Base-by-base conservation (phyloP, 2,888 invertebrate genomes). In the Synanthedon tipuliformis region DNA sequence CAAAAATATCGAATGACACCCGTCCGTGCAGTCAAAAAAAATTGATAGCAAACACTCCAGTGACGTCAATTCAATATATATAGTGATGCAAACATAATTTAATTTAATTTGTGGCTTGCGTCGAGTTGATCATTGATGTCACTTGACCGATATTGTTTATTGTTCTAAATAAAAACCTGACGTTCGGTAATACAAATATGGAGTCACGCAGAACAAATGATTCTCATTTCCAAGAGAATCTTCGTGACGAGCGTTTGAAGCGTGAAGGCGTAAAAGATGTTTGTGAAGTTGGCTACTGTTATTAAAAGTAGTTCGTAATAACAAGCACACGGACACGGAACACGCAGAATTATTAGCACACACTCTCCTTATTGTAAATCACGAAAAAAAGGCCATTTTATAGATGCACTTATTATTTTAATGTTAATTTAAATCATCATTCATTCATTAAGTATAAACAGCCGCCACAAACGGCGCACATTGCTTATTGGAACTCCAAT, bases 171-270 rank as follows among this genome's bases (percentile, higher is more conserved):
- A 61, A 52, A 52, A 52, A 52, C 55, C 41, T 53, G 51, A 52
- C 18, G 52, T 54, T 53, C 55, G 48, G 52, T 51, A 53, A 45
- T 54, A 53, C 50, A 55, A n/a, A n/a, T 52, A 59, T 56, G 67
- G 61, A 61, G 67, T 69, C 75, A 71, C 70, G 74, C 72, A 67
- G 63, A 77, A 68, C 68, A 60, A 77, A 75, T 76, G 66, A 65
- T 66, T 60, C 59, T 59, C 56, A 64, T 59, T 61, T 57, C 62
- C 57, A 61, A 62, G 66, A 65, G 63, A 65, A 62, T 58, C 61
- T 57, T 59, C 59, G 62, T 62, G 63, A 60, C 59, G 59, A 60
- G 55, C 61, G 58, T 66, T 55, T 63, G 60, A 61, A 64, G 68
- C 70, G 63, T 71, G 62, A 66, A 63, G 48, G 51, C 50, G 51